These are phyloP conservation scores for Agrilus biguttatus DNA, from an alignment of 2,888 invertebrate species.

Conservation along the genomic window DNA sequence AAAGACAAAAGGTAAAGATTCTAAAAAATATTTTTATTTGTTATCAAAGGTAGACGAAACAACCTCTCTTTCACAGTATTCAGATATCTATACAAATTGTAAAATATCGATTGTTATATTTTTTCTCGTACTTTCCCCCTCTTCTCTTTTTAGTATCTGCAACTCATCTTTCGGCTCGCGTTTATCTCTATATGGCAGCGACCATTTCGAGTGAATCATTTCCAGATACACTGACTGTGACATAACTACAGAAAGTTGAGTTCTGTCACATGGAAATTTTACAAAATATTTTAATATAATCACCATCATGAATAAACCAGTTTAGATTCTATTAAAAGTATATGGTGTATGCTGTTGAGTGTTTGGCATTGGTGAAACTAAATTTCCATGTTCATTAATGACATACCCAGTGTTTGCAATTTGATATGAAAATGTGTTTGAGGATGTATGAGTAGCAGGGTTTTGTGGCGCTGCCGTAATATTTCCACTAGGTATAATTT, in stretches of 20 bases:
- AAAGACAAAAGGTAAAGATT: no score
- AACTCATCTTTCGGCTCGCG: no score
- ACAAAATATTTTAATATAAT: not conserved
- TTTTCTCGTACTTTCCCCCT: no score
- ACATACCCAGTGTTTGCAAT: conserved; percentile 31
- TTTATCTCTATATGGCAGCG: no score
- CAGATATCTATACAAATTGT: no score
- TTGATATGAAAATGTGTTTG: conserved; percentile 31
- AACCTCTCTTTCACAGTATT: no score
- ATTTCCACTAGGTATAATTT: conserved; percentile 38
- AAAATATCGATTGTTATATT: no score
- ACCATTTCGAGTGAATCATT: no score
- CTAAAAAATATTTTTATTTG: no score
- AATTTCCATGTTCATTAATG: conserved; percentile 32
- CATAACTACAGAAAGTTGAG: not conserved
- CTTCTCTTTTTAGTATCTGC: no score
- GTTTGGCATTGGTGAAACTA: conserved; percentile 31
- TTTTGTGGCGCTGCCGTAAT: conserved; percentile 24
- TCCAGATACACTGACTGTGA: no score
- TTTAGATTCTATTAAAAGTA: conserved; percentile 30
- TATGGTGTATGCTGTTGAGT: conserved; percentile 28
- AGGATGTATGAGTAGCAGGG: conserved; percentile 23
- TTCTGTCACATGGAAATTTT: not conserved
- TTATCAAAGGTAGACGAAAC: no score
- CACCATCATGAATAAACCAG: not conserved